Evolutionary conservation across 2,113 vertebrate species (phyloP).

Genomic region (Microcebus jonahi): DNA sequence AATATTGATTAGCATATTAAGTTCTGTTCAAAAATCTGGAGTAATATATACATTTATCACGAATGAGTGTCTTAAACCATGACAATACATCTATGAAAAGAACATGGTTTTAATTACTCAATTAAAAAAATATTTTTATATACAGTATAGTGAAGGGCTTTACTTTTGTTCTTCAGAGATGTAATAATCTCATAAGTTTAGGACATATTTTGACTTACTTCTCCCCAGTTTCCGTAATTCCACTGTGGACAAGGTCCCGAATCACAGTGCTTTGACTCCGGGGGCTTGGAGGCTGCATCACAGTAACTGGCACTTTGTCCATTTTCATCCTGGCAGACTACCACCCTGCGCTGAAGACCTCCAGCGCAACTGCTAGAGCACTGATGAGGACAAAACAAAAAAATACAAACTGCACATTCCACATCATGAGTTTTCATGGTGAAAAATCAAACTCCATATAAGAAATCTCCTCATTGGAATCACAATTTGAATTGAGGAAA

Average conservation of each 20-base stretch:
- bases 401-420: neutral
- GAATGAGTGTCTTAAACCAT: neutral
- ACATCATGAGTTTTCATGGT: fast-evolving
- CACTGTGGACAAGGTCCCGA: conserved; percentile 95
- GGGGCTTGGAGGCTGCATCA: conserved; percentile 90
- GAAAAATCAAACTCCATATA: neutral
- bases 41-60: neutral
- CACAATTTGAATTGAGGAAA: neutral
- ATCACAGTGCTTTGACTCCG: conserved; percentile 92
- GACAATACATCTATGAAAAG: neutral
- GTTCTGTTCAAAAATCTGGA: neutral
- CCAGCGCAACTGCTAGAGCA: conserved; percentile 95
- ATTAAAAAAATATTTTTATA: neutral
- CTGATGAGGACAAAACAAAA: conserved; percentile 82
- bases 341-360: conserved; percentile 93
- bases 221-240: conserved; percentile 96
- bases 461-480: neutral
- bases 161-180: neutral
- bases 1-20: neutral
- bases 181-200: too few relatives aligned
- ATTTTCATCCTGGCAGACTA: conserved; percentile 96
- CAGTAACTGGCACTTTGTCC: conserved; percentile 91
- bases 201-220: conserved; percentile 86
- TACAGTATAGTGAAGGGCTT: neutral
- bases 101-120: neutral